Percentiles rank a stretch among this genome's conserved stretches.
These are phyloP conservation scores for Phylloscopus trochilus DNA, from an alignment of 2,113 vertebrate genomes.

Conservation along the genomic window DNA sequence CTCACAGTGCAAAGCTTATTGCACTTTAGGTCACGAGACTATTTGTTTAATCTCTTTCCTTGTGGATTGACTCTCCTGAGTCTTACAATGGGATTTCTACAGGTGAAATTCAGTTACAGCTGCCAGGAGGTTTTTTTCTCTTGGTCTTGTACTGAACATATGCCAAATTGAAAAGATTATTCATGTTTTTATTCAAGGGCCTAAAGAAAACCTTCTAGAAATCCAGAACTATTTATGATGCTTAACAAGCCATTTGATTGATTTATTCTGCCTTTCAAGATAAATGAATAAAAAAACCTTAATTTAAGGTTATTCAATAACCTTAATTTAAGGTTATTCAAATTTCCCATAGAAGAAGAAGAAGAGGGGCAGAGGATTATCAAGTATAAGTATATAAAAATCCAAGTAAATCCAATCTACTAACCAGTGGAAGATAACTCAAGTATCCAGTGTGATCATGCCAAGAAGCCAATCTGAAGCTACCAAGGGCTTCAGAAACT, in stretches of 20 bases:
- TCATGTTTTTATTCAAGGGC: neutral
- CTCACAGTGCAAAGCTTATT: neutral
- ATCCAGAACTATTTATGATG: neutral
- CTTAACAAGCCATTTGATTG: neutral
- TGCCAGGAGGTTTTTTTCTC: neutral
- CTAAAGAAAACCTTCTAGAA: neutral
- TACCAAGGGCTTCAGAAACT: neutral
- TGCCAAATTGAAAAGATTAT: neutral
- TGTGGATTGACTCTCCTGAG: neutral
- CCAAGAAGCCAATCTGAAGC: neutral
- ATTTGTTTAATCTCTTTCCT: slow-evolving; percentile 32
- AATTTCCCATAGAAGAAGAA: neutral
- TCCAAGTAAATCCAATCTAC: neutral
- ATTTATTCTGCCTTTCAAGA: neutral
- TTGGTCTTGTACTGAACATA: neutral
- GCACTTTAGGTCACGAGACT: neutral
- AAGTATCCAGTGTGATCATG: neutral
- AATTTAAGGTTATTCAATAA: neutral
- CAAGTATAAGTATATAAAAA: neutral
- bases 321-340: neutral
- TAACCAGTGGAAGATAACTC: neutral
- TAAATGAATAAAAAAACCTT: neutral
- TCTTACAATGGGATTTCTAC: neutral
- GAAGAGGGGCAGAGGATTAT: neutral
- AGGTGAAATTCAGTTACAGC: neutral